A percentile compares a stretch with the other conserved stretches of the same genome.
These are phyloP conservation scores for Herminia tarsipennalis DNA, from an alignment of 2,888 invertebrate species.

Conservation along the genomic window DNA sequence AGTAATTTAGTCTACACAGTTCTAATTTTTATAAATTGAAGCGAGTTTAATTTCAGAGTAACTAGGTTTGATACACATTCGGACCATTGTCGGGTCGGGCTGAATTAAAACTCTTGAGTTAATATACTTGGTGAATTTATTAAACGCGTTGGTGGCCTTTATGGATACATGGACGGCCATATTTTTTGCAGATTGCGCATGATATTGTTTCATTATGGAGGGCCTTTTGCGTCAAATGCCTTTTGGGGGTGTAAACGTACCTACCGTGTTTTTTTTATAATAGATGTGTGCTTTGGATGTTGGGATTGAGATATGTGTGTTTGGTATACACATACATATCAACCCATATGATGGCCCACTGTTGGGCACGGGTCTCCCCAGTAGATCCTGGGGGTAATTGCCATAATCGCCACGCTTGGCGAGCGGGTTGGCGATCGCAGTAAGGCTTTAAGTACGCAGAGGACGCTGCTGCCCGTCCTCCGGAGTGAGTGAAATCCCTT, in stretches of 20 bases:
- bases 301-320: not conserved
- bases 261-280: constrained; percentile 10
- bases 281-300: constrained; percentile 9
- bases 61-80: constrained; percentile 49
- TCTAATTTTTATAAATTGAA: constrained; percentile 5
- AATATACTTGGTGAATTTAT: constrained; percentile 70
- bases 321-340: not conserved
- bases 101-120: constrained; percentile 65
- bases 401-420: too few species aligned
- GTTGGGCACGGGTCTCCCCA: too few species aligned
- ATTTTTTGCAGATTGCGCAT: constrained; percentile 62
- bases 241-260: constrained; percentile 7
- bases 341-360: too few species aligned
- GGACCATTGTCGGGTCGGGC: constrained; percentile 45
- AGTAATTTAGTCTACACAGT: not conserved
- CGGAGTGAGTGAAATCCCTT: too few species aligned
- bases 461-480: too few species aligned
- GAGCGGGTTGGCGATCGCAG: too few species aligned
- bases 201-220: constrained; percentile 60
- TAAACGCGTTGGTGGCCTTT: constrained; percentile 52
- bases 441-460: too few species aligned
- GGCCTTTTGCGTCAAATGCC: constrained; percentile 11
- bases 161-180: constrained; percentile 50
- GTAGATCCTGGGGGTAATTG: too few species aligned
- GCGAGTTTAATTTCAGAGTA: constrained; percentile 8